Conservation (phyloP, 1,140 invertebrate genomes). For the Macrobrachium nipponense region DNA sequence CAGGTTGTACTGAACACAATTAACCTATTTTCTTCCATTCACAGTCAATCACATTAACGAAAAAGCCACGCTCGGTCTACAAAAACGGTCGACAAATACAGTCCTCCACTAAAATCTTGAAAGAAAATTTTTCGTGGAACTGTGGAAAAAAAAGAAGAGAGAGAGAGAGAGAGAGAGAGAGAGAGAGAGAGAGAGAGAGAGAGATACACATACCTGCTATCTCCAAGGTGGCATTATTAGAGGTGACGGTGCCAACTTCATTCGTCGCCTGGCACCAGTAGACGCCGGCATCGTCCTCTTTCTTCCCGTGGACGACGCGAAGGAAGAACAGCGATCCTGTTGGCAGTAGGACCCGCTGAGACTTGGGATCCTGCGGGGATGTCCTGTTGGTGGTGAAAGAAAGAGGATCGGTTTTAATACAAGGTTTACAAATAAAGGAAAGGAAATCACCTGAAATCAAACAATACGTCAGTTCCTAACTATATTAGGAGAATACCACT, state of each 20-base stretch:
- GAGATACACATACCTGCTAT: slow-evolving; percentile 82
- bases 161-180: no score
- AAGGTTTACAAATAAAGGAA: background rate
- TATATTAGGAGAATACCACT: background rate
- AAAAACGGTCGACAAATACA: no score
- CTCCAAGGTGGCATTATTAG: slow-evolving; percentile 91
- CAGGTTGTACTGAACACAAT: no score
- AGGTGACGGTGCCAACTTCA: slow-evolving; percentile 83
- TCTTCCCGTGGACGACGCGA: slow-evolving; percentile 87
- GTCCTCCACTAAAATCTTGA: no score
- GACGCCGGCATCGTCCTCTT: slow-evolving; percentile 90
- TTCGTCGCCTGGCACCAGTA: slow-evolving; percentile 97
- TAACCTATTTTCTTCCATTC: no score
- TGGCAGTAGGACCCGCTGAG: slow-evolving; percentile 86
- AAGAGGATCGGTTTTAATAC: background rate
- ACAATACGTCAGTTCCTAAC: background rate
- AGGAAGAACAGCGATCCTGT: slow-evolving; percentile 93
- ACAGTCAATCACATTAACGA: no score
- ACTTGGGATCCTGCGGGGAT: slow-evolving; percentile 63
- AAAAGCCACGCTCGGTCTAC: no score
- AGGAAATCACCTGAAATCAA: background rate
- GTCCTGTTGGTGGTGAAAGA: slow-evolving; percentile 36
- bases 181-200: no score
- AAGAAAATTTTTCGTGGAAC: no score
- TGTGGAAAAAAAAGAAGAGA: no score